Conservation (phyloP, 2,113 vertebrate genomes). For the cat (Felis catus) region DNA sequence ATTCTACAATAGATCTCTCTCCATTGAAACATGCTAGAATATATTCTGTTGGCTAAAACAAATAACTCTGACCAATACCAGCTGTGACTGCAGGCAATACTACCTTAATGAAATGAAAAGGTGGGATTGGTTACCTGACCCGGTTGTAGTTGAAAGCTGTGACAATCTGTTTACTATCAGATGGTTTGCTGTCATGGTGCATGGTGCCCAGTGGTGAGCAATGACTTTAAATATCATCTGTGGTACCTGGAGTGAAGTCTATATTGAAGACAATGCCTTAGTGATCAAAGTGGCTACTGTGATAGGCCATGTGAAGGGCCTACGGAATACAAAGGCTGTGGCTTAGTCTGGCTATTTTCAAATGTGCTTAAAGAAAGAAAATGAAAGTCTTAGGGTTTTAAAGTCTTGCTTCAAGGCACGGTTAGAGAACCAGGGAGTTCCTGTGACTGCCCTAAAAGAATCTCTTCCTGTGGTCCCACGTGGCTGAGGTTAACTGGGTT, state of each 20-base stretch:
- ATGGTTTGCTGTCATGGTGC: neutral
- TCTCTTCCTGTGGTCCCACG: neutral
- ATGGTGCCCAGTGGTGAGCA: neutral
- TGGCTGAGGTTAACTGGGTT: neutral
- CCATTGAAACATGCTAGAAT: neutral
- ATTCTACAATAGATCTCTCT: neutral
- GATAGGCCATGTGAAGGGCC: neutral
- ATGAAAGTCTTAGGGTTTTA: neutral
- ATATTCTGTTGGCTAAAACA: neutral
- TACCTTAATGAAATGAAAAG: neutral
- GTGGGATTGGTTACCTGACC: neutral
- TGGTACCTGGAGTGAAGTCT: neutral
- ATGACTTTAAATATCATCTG: neutral
- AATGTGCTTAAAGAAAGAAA: neutral
- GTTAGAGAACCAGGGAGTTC: neutral
- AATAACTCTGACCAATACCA: neutral
- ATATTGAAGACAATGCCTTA: neutral
- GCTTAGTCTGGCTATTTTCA: neutral
- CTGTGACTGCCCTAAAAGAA: neutral
- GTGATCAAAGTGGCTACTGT: neutral
- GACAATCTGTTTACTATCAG: neutral
- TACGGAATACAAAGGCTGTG: neutral
- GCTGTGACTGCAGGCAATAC: neutral
- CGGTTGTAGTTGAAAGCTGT: neutral
- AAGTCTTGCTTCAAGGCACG: neutral